A percentile compares a stretch with the other conserved stretches of the same genome.
phyloP scores from a whole-genome alignment of 2,113 vertebrate species.

The Mustela lutreola region DNA sequence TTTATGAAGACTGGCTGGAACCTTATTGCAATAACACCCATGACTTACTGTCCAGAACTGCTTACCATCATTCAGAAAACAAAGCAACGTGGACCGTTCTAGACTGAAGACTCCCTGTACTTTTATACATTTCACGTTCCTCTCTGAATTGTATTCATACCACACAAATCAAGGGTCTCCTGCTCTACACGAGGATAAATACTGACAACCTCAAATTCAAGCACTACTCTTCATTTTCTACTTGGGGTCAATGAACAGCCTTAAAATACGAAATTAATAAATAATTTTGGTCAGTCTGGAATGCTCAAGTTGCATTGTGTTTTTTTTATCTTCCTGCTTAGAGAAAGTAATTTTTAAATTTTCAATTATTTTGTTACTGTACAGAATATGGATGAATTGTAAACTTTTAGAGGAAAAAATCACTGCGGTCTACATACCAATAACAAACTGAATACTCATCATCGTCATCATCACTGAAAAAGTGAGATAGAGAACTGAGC shows the following conservation, averaged over 20 bases:
- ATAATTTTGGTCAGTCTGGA: constrained; percentile 87
- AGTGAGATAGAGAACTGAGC: not conserved
- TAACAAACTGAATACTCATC: constrained; percentile 8
- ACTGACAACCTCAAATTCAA: constrained; percentile 49
- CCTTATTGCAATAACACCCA: constrained; percentile 52
- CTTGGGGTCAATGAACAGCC: constrained; percentile 74
- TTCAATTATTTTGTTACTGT: not conserved
- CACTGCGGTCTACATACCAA: not conserved
- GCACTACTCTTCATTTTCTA: constrained; percentile 70
- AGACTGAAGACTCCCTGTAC: constrained; percentile 75
- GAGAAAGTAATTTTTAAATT: constrained; percentile 57
- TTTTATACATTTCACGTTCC: constrained; percentile 79
- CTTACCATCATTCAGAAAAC: constrained; percentile 76
- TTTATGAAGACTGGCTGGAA: constrained; percentile 90
- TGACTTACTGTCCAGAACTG: constrained; percentile 62
- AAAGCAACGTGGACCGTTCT: constrained; percentile 70
- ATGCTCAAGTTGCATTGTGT: constrained; percentile 78
- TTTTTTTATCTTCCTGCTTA: constrained; percentile 62
- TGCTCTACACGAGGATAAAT: constrained; percentile 70
- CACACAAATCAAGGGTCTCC: constrained; percentile 55
- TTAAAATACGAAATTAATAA: constrained; percentile 86
- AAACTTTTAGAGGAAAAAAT: constrained; percentile 36
- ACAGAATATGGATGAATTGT: constrained; percentile 8
- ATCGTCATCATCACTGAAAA: not conserved
- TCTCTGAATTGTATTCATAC: constrained; percentile 60